Conservation (phyloP, 2,113 vertebrate species). For the Notarius lentiginosus region DNA sequence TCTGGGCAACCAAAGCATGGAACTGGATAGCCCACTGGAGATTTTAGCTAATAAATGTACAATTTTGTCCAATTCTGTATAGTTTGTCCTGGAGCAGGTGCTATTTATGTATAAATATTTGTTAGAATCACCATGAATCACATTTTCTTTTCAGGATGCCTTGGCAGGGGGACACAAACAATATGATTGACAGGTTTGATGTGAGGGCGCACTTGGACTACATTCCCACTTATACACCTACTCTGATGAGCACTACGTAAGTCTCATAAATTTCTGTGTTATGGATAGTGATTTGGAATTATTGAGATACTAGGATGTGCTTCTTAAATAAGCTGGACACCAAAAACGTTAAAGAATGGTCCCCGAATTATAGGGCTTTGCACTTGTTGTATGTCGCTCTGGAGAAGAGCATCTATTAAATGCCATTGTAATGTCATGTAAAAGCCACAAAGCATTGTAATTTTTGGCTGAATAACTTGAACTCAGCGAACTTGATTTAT, state of each 20-base stretch:
- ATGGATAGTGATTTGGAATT: neutral
- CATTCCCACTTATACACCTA: conserved; percentile 88
- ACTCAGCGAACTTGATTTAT: neutral
- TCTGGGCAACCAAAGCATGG: neutral
- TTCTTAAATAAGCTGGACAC: neutral
- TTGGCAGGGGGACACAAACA: conserved; percentile 94
- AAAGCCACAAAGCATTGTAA: neutral
- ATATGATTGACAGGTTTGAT: conserved; percentile 97
- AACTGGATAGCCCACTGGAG: too few species aligned
- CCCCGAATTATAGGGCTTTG: too few species aligned
- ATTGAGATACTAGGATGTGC: neutral
- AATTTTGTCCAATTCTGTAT: neutral
- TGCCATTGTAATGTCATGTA: too few species aligned
- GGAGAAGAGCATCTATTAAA: too few species aligned
- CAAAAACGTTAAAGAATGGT: too few species aligned
- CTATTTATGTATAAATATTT: neutral
- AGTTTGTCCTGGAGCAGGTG: neutral
- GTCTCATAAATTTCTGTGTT: conserved; percentile 52
- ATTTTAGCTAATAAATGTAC: neutral
- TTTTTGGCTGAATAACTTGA: neutral
- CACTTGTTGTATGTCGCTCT: too few species aligned
- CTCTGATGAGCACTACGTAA: conserved; percentile 84
- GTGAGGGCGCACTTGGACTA: conserved; percentile 92
- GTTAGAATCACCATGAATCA: neutral
- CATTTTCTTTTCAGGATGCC: conserved; percentile 83